Conservation (phyloP, 2,113 vertebrate species). For the Cynopterus brachyotis region DNA sequence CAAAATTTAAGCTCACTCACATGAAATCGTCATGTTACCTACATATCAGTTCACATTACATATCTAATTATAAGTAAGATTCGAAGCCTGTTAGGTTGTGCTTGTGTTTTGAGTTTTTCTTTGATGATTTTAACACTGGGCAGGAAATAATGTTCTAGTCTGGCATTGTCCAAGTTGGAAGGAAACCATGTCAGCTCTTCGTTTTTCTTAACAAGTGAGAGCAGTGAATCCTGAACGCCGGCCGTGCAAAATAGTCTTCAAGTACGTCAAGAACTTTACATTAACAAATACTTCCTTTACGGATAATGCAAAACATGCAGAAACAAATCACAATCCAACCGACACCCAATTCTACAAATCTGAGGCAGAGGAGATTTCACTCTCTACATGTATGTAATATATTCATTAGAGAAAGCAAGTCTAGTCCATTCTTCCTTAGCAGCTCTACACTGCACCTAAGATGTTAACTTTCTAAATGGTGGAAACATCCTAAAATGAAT, state of each 20-base stretch:
- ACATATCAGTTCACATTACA: neutral
- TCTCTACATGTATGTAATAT: neutral
- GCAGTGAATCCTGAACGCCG: neutral
- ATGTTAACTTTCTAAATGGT: neutral
- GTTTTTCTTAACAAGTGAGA: neutral
- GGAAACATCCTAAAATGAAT: neutral
- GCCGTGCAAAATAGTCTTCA: neutral
- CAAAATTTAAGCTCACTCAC: neutral
- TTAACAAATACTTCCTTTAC: neutral
- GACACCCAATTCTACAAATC: neutral
- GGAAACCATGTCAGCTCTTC: neutral
- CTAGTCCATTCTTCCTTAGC: neutral
- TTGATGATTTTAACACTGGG: neutral
- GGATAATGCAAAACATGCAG: neutral
- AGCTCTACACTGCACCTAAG: neutral
- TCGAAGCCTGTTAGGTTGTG: neutral
- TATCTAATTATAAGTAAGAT: neutral
- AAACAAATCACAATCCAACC: neutral
- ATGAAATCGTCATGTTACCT: neutral
- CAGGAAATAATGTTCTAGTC: neutral
- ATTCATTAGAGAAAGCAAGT: neutral
- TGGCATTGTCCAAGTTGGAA: neutral
- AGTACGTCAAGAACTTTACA: neutral
- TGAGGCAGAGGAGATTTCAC: neutral
- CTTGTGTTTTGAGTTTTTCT: neutral